These are phyloP conservation scores for Pachymerium ferrugineum DNA, from an alignment of 2,888 invertebrate genomes.

Conservation along the genomic window DNA sequence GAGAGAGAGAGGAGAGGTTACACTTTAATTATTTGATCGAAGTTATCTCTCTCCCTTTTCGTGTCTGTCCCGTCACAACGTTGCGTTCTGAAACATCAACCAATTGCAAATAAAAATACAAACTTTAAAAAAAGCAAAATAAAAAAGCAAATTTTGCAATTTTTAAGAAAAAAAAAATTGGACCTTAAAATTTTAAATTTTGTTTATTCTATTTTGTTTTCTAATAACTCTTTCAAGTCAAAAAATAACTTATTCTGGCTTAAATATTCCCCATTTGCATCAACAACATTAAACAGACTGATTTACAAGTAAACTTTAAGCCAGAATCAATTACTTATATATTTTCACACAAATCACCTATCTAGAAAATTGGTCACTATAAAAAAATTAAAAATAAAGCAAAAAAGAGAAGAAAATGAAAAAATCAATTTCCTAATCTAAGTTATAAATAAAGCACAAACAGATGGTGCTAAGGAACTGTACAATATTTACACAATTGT, in stretches of 20 bases:
- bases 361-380: neutral
- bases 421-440: neutral
- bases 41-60: too few relatives aligned
- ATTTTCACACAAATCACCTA: constrained; percentile 10
- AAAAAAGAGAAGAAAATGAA: neutral
- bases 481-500: constrained; percentile 11
- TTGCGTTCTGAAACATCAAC: constrained; percentile 1
- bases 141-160: neutral
- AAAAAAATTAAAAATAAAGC: neutral
- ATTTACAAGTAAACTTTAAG: neutral
- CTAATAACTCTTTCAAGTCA: neutral
- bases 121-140: neutral
- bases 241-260: neutral
- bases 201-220: too few relatives aligned
- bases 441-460: constrained; percentile 13
- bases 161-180: too few relatives aligned
- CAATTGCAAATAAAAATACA: neutral
- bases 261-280: neutral
- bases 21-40: too few relatives aligned
- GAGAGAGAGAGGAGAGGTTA: too few relatives aligned
- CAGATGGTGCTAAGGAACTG: neutral
- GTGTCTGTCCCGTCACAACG: too few relatives aligned
- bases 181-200: too few relatives aligned
- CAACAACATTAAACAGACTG: too few relatives aligned
- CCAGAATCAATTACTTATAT: neutral